These are phyloP conservation scores for Hylomyscus alleni DNA, from an alignment of 2,797 vertebrate species.

Conservation along the genomic window DNA sequence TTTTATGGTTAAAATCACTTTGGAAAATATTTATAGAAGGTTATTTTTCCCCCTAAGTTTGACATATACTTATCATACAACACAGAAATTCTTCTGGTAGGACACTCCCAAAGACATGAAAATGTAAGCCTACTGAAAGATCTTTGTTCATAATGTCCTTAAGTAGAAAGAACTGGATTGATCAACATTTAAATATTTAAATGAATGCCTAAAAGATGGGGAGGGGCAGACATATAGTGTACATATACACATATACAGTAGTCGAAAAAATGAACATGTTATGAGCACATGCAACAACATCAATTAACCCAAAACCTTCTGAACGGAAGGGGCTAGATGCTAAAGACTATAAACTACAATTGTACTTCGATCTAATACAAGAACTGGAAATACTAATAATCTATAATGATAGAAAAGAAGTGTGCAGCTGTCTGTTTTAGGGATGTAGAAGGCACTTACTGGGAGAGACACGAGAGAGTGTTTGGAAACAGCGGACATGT, in stretches of 20 bases:
- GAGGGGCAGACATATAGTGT: background rate
- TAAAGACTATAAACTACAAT: background rate
- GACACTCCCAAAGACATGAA: background rate
- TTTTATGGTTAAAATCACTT: constrained; percentile 62
- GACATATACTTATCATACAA: background rate
- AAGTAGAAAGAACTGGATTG: background rate
- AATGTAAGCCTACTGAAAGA: background rate
- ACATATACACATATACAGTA: background rate
- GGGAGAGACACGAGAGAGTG: background rate
- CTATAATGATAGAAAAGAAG: background rate
- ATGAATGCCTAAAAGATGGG: background rate
- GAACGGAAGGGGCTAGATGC: background rate
- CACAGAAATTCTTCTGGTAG: background rate
- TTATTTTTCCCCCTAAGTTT: constrained; percentile 28
- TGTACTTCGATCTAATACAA: background rate
- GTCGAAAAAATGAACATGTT: background rate
- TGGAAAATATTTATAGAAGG: background rate
- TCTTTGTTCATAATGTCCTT: constrained; percentile 6
- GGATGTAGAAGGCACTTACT: background rate
- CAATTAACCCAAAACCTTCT: background rate
- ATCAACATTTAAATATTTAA: background rate
- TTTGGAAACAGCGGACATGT: background rate
- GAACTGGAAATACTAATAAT: background rate
- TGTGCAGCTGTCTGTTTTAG: background rate
- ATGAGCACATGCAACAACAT: background rate